Percentiles rank a stretch among this genome's conserved stretches.
Evolutionary conservation across 2,113 vertebrate species (phyloP).

Genomic region (Tichodroma muraria): DNA sequence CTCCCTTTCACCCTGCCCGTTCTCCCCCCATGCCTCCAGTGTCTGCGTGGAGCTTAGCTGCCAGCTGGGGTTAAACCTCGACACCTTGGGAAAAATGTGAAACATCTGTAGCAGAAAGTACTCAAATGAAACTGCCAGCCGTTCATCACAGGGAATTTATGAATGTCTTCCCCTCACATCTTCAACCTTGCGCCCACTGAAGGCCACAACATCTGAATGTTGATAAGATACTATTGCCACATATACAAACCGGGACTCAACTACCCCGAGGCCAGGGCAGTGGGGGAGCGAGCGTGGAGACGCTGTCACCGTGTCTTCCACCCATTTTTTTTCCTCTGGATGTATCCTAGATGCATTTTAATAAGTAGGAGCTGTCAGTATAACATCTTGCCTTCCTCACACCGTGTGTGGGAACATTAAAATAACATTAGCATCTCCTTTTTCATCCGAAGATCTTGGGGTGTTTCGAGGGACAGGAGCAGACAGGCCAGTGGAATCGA

Average conservation of each 20-base stretch:
- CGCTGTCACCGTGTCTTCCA: rapidly evolving
- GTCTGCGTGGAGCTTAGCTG: neutral
- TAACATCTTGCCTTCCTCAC: neutral
- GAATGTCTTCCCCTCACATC: neutral
- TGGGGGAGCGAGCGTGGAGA: neutral
- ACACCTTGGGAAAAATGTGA: neutral
- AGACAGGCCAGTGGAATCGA: neutral
- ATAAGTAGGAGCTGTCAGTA: neutral
- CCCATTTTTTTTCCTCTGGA: neutral
- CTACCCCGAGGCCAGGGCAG: neutral
- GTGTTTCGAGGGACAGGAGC: neutral
- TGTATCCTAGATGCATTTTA: neutral
- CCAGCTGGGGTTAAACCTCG: neutral
- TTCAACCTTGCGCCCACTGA: slow-evolving; percentile 7
- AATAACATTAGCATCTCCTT: neutral
- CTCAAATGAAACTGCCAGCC: neutral
- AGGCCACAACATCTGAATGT: neutral
- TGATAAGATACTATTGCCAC: neutral
- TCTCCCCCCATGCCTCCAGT: neutral
- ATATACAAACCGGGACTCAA: neutral
- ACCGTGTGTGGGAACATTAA: neutral
- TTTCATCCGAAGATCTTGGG: neutral
- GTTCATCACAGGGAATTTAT: neutral
- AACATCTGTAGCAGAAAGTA: neutral
- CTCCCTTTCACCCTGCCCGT: neutral